Evolutionary conservation across 2,888 invertebrate species (phyloP).

Genomic region (Ichneumon xanthorius): DNA sequence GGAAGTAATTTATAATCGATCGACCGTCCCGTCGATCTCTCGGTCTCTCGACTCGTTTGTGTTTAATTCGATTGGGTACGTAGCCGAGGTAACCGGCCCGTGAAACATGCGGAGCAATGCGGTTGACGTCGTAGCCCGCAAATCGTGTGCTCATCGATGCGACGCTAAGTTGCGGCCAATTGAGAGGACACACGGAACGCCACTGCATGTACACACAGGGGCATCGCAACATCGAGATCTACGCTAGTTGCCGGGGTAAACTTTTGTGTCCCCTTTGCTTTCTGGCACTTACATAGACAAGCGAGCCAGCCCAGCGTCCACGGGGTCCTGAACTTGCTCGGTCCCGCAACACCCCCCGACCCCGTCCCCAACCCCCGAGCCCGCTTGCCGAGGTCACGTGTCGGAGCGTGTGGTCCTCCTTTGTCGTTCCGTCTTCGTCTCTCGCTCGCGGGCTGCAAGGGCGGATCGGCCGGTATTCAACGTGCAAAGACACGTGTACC

Average conservation of each 20-base stretch:
- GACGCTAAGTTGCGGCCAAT: slow-evolving; percentile 82
- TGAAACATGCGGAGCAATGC: slow-evolving; percentile 79
- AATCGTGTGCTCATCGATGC: slow-evolving; percentile 79
- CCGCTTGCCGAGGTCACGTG: slow-evolving; percentile 72
- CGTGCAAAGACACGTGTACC: slow-evolving; percentile 81
- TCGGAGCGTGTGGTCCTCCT: slow-evolving; percentile 75
- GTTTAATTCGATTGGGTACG: slow-evolving; percentile 15
- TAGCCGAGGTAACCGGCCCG: slow-evolving; percentile 52
- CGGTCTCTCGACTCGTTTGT: slow-evolving; percentile 13
- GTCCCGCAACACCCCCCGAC: slow-evolving; percentile 57
- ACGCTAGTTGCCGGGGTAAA: slow-evolving; percentile 18
- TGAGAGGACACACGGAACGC: slow-evolving; percentile 68
- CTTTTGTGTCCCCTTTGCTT: slow-evolving; percentile 68
- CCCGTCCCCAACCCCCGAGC: neutral
- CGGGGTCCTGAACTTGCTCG: slow-evolving; percentile 30
- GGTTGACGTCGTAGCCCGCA: slow-evolving; percentile 79
- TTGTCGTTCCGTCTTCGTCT: slow-evolving; percentile 67
- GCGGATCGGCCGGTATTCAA: slow-evolving; percentile 75
- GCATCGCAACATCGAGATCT: slow-evolving; percentile 52
- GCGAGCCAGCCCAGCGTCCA: slow-evolving; percentile 5
- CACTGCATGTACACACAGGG: slow-evolving; percentile 59
- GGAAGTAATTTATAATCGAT: slow-evolving; percentile 61
- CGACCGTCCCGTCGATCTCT: slow-evolving; percentile 15
- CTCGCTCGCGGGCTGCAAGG: slow-evolving; percentile 61
- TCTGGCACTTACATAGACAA: slow-evolving; percentile 74